Conservation (phyloP, 1,140 invertebrate species). For the Chrysoperla carnea region DNA sequence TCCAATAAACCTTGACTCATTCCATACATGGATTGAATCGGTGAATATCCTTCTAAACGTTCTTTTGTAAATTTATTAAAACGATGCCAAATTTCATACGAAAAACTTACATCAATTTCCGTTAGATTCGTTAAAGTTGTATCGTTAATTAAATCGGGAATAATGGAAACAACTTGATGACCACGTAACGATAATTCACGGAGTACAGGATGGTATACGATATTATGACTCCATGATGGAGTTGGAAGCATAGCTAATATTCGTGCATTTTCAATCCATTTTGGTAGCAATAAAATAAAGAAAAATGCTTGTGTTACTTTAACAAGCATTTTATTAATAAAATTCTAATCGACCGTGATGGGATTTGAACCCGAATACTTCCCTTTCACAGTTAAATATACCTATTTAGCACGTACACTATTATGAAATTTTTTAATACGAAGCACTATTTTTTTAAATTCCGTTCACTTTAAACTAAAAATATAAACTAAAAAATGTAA, state of each 20-base stretch:
- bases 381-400: too few species aligned
- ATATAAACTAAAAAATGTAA: too few species aligned
- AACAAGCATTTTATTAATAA: too few species aligned
- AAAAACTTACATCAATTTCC: slow-evolving; percentile 5
- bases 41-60: not conserved
- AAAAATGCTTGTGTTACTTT: too few species aligned
- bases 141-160: slow-evolving; percentile 16
- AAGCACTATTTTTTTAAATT: too few species aligned
- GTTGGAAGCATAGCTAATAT: slow-evolving; percentile 22
- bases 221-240: slow-evolving; percentile 25
- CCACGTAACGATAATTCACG: slow-evolving; percentile 16
- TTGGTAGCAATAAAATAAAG: slow-evolving; percentile 12
- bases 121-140: slow-evolving; percentile 7
- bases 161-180: slow-evolving; percentile 25
- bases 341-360: too few species aligned
- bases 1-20: slow-evolving; percentile 4
- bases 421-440: too few species aligned
- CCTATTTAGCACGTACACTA: too few species aligned
- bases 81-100: slow-evolving; percentile 4
- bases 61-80: slow-evolving; percentile 2
- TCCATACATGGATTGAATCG: not conserved
- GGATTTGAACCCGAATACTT: too few species aligned
- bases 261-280: slow-evolving; percentile 21
- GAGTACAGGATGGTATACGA: slow-evolving; percentile 18
- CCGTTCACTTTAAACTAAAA: too few species aligned